Evolutionary conservation across 1,140 invertebrate species (phyloP).

Genomic region (Drosophila takahashii): DNA sequence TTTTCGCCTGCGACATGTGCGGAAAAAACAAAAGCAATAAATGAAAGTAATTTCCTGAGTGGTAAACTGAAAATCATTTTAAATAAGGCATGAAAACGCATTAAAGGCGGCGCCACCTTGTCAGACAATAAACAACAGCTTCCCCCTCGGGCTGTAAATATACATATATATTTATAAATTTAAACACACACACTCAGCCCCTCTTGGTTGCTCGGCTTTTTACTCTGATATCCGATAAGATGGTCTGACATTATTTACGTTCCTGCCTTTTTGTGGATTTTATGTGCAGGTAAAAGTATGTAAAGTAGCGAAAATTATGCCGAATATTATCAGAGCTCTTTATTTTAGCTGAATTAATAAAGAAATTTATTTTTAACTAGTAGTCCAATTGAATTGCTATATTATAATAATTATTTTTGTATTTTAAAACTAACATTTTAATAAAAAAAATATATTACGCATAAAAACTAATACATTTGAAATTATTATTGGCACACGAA

Average conservation of each 20-base stretch:
- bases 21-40: conserved; percentile 57
- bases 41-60: conserved; percentile 69
- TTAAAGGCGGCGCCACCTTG: conserved; percentile 64
- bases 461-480: no score
- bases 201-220: not conserved
- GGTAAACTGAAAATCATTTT: conserved; percentile 74
- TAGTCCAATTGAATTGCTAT: no score
- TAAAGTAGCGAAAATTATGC: conserved; percentile 13
- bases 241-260: conserved; percentile 61
- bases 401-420: no score
- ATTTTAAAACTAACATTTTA: not conserved
- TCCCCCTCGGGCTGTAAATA: conserved; percentile 20
- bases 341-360: not conserved
- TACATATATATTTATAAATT: conserved; percentile 4
- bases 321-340: not conserved
- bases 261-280: conserved; percentile 52
- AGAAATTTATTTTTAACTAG: not conserved
- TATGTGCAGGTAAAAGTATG: conserved; percentile 42
- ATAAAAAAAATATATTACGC: no score
- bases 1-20: not conserved
- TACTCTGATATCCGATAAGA: conserved; percentile 38
- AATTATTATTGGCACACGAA: not conserved
- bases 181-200: conserved; percentile 6
- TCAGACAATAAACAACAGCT: conserved; percentile 46
- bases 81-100: conserved; percentile 80